Evolutionary conservation across 2,797 vertebrate genomes (phyloP).

Genomic region (Calcarius lapponicus): DNA sequence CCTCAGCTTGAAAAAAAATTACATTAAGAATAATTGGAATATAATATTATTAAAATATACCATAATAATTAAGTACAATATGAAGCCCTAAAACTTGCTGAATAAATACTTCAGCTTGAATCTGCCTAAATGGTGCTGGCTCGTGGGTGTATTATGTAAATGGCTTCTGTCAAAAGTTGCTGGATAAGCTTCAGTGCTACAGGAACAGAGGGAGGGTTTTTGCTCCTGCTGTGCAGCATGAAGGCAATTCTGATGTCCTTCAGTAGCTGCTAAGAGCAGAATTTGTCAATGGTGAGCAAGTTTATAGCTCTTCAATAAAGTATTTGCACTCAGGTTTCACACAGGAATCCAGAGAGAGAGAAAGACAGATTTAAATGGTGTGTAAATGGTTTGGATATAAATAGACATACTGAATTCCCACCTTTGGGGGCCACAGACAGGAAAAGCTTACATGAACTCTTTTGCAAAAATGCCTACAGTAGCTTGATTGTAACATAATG

Average conservation of each 20-base stretch:
- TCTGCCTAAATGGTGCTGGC: constrained; percentile 12
- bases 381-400: not conserved
- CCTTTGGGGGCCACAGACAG: not conserved
- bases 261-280: not conserved
- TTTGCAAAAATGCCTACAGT: not conserved
- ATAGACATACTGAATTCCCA: constrained; percentile 4
- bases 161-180: constrained; percentile 49
- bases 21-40: not conserved
- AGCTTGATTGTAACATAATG: not conserved
- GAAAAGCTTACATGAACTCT: not conserved
- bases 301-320: not conserved
- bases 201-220: not conserved
- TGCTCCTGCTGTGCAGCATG: not conserved
- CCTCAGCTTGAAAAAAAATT: not conserved
- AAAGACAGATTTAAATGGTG: not conserved
- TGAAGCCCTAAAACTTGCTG: not conserved
- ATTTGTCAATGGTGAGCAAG: not conserved
- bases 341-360: not conserved
- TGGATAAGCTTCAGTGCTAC: constrained; percentile 27
- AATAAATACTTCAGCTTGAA: constrained; percentile 43
- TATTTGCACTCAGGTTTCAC: not conserved
- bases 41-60: not conserved
- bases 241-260: not conserved
- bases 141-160: constrained; percentile 65
- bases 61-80: not conserved